Evolutionary conservation across 2,888 invertebrate species (phyloP).

Genomic region (Agrenia bidenticulata): DNA sequence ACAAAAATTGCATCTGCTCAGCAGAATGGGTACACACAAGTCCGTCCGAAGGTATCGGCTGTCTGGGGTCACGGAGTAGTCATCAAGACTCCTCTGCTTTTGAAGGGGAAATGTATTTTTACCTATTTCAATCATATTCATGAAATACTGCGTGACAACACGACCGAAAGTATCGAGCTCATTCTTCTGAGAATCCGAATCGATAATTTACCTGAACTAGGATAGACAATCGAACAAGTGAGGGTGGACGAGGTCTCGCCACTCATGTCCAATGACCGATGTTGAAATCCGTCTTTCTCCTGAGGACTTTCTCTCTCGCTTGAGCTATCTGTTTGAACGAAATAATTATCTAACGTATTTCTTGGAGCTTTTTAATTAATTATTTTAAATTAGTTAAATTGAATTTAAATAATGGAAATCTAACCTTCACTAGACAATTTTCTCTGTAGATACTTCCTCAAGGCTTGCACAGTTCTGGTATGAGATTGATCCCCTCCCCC

Average conservation of each 20-base stretch:
- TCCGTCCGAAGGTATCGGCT: slow-evolving; percentile 32
- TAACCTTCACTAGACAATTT: slow-evolving; percentile 41
- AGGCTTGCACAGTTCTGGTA: slow-evolving; percentile 34
- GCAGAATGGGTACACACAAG: slow-evolving; percentile 30
- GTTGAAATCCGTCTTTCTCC: not conserved
- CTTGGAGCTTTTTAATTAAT: not conserved
- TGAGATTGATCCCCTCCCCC: slow-evolving; percentile 17
- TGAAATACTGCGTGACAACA: too few relatives aligned
- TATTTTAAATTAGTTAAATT: not conserved
- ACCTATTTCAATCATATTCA: not conserved
- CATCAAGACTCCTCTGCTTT: slow-evolving; percentile 36
- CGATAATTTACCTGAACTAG: slow-evolving; percentile 7
- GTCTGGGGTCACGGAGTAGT: slow-evolving; percentile 10
- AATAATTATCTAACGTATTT: not conserved
- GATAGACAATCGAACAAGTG: slow-evolving; percentile 18
- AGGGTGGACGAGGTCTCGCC: slow-evolving; percentile 7
- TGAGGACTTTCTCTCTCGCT: slow-evolving; percentile 21
- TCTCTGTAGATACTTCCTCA: slow-evolving; percentile 33
- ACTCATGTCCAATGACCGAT: not conserved
- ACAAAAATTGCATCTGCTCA: slow-evolving; percentile 36
- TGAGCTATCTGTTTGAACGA: slow-evolving; percentile 8
- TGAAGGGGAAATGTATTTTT: slow-evolving; percentile 10
- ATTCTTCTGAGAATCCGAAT: too few relatives aligned
- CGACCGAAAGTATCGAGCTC: too few relatives aligned
- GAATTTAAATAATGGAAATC: not conserved